Conservation (phyloP, 1,140 invertebrate genomes). For the Colletes latitarsis region DNA sequence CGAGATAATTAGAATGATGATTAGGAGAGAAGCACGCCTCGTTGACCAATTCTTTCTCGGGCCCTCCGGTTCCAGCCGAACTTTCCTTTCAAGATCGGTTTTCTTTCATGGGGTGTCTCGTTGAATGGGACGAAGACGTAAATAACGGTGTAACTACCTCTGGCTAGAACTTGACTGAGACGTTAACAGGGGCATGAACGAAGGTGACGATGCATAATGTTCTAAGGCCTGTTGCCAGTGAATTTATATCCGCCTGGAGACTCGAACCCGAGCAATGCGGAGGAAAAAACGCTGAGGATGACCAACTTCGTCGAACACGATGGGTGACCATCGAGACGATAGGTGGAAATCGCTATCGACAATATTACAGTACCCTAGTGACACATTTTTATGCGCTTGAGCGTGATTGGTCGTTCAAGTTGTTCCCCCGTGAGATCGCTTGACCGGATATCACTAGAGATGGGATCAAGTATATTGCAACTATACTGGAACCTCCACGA, state of each 20-base stretch:
- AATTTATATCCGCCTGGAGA: slow-evolving; percentile 2
- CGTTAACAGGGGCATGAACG: neutral
- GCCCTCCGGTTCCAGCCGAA: neutral
- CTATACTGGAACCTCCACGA: too few species aligned
- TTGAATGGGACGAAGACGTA: slow-evolving; percentile 1
- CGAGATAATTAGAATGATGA: slow-evolving; percentile 79
- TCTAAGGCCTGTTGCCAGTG: neutral
- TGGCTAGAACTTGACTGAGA: neutral
- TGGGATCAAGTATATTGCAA: too few species aligned
- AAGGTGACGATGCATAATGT: neutral
- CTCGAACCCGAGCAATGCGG: neutral
- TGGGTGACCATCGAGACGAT: slow-evolving; percentile 11
- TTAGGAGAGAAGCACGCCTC: slow-evolving; percentile 75
- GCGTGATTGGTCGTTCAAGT: slow-evolving; percentile 72
- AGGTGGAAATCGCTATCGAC: slow-evolving; percentile 41
- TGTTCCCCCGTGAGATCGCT: slow-evolving; percentile 73
- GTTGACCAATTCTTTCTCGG: slow-evolving; percentile 75
- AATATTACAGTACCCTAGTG: slow-evolving; percentile 73
- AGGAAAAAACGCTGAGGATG: slow-evolving; percentile 11
- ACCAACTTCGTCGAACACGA: slow-evolving; percentile 26
- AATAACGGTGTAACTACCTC: slow-evolving; percentile 21
- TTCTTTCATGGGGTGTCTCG: slow-evolving; percentile 17
- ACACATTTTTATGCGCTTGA: slow-evolving; percentile 73
- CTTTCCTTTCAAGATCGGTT: slow-evolving; percentile 36
- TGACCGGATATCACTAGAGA: slow-evolving; percentile 66